phyloP scores from a whole-genome alignment of 30 jellyfish, hydroid and myxozoan species.

The Pseudorhiza aurosa region DNA sequence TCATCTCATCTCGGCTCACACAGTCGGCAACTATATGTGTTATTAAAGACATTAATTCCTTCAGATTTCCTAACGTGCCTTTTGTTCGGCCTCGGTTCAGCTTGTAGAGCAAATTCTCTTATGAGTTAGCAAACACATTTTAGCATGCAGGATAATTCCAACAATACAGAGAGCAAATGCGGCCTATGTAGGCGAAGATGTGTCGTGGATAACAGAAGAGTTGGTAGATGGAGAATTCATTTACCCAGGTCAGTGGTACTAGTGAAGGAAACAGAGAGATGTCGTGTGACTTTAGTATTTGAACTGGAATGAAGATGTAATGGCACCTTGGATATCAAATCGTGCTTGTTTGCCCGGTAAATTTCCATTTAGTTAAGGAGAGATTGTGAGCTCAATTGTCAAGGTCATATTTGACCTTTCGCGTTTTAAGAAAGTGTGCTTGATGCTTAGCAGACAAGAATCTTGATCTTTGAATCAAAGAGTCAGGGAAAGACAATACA shows the following conservation, averaged over 20 bases:
- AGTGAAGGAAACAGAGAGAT: neutral
- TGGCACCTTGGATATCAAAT: neutral
- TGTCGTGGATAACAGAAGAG: too few species aligned
- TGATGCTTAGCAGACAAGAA: neutral
- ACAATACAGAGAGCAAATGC: conserved; percentile 40
- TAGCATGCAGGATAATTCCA: conserved; percentile 11
- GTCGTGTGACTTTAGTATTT: neutral
- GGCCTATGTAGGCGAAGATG: neutral
- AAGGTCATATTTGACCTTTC: neutral
- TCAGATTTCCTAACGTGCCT: conserved; percentile 50
- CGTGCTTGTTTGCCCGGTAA: neutral
- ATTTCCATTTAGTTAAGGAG: neutral
- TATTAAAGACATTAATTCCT: conserved; percentile 30
- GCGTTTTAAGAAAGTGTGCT: neutral
- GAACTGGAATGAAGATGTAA: neutral
- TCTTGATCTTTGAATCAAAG: too few species aligned
- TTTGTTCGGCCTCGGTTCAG: conserved; percentile 56
- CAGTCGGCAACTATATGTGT: conserved; percentile 54
- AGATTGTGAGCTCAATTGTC: neutral
- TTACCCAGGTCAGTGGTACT: neutral
- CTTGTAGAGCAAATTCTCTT: conserved; percentile 37
- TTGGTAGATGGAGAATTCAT: neutral
- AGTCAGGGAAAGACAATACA: too few species aligned
- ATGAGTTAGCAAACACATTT: conserved; percentile 45
- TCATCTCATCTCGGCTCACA: neutral